Base-by-base conservation (phyloP, 2,888 invertebrate species). In the Macrophya alboannulata region DNA sequence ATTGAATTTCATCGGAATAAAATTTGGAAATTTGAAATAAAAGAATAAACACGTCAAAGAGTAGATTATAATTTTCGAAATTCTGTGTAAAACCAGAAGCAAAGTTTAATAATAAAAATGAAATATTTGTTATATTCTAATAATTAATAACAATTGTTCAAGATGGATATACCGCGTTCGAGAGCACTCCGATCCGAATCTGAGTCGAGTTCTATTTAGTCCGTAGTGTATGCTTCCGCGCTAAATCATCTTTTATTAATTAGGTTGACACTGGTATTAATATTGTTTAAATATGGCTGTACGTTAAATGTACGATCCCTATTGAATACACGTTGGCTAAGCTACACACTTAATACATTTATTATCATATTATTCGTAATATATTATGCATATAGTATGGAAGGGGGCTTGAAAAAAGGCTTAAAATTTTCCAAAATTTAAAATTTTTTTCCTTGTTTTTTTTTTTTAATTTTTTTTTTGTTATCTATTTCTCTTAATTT, bases 261-360 rank as follows among this genome's bases (percentile, higher is more conserved):
- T 86, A 87, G 86, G 87, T 88, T 86, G 86, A 88, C 86, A 92
- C 90, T 90, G 91, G 91, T 92, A 92, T 92, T 91, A 92, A 92
- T 92, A 92, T 92, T 90, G 89, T 90, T 91, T 93, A 92, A 92
- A 92, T 93, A 93, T 89, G 92, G 90, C 90, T 92, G 89, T 91
- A 91, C 59, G 85, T 86, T 71, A 65, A 83, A 81, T 15, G 65
- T 83, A 83, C 83, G 83, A 83, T 83, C 86, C 86, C 86, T 88
- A 90, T 90, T 90, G 91, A 92, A 90, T 91, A 91, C 89, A 90
- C 91, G 92, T 92, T 92, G 91, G 90, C 92, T 93, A 93, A 90
- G 90, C 93, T 93, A 93, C 92, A 93, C 93, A 93, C 92, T 92
- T 92, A 93, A 90, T 92, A 93, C 93, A 93, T 92, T 92, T 92